Evolutionary conservation across 2,888 invertebrate genomes (phyloP).

Genomic region (Punctoribates punctum): DNA sequence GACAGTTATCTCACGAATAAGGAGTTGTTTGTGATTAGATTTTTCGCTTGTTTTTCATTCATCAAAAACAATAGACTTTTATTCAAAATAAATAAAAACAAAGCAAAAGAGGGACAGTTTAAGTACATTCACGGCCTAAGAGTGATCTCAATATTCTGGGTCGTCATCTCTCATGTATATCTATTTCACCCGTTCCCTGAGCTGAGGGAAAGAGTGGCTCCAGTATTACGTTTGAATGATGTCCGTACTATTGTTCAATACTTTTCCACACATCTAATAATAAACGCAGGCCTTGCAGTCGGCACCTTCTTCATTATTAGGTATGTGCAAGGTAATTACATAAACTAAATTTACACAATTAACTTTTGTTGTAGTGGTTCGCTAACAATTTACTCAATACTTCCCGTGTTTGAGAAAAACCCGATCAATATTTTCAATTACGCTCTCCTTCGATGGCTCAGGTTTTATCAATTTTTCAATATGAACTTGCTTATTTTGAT

Average conservation of each 20-base stretch:
- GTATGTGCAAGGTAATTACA: background rate
- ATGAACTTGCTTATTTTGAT: background rate
- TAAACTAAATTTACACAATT: too few species aligned
- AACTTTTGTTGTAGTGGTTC: constrained; percentile 18
- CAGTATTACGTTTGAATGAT: constrained; percentile 9
- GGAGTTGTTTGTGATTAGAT: background rate
- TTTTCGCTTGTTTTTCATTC: constrained; percentile 32
- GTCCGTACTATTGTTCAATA: constrained; percentile 24
- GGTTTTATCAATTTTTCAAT: constrained; percentile 11
- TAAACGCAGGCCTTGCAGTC: constrained; percentile 39
- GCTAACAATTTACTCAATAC: constrained; percentile 38
- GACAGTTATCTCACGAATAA: background rate
- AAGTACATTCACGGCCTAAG: constrained; percentile 38
- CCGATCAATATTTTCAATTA: constrained; percentile 40
- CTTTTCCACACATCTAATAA: constrained; percentile 34
- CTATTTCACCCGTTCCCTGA: constrained; percentile 39
- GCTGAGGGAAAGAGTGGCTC: constrained; percentile 20
- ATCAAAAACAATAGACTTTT: constrained; percentile 22
- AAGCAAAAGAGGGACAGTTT: constrained; percentile 29
- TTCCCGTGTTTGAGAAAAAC: constrained; percentile 29
- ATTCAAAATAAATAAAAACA: constrained; percentile 33
- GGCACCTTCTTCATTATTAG: constrained; percentile 39
- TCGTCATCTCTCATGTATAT: constrained; percentile 36
- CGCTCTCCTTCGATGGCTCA: constrained; percentile 33
- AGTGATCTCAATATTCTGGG: constrained; percentile 38